A percentile compares a stretch with the other conserved stretches of the same genome.
These are phyloP conservation scores for Aspidiotus rigidus DNA, from an alignment of 2,888 invertebrate species.

Conservation along the genomic window DNA sequence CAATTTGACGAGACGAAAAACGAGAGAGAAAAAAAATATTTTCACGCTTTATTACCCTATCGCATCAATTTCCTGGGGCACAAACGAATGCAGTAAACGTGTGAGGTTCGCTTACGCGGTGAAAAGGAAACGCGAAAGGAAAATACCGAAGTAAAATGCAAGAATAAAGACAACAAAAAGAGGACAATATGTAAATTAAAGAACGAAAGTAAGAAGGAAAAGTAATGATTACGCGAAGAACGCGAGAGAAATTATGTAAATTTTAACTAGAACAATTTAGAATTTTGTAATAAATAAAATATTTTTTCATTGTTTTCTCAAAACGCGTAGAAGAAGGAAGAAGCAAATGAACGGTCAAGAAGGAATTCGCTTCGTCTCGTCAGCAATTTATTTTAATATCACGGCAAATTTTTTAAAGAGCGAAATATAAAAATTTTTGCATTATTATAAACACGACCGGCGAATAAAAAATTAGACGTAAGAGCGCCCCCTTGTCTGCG, in stretches of 20 bases:
- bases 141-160: neutral
- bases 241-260: conserved; percentile 27
- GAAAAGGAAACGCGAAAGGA: neutral
- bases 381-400: conserved; percentile 20
- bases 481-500: no score
- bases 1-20: neutral
- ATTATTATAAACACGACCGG: neutral
- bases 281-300: conserved; percentile 24
- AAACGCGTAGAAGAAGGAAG: no score
- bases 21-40: neutral
- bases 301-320: conserved; percentile 23
- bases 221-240: conserved; percentile 18
- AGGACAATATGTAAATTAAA: conserved; percentile 4
- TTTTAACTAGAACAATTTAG: conserved; percentile 29
- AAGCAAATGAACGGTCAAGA: conserved; percentile 15
- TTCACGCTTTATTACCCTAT: neutral
- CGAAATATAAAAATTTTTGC: neutral
- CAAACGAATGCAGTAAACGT: neutral
- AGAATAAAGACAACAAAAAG: conserved; percentile 2
- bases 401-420: neutral
- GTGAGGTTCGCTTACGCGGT: neutral
- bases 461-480: no score
- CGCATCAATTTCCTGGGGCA: neutral
- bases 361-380: neutral
- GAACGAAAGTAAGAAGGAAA: conserved; percentile 6